Percentiles rank a stretch among this genome's conserved stretches.
phyloP scores from a whole-genome alignment of 2,888 invertebrate species.

The Byasa hedistus region DNA sequence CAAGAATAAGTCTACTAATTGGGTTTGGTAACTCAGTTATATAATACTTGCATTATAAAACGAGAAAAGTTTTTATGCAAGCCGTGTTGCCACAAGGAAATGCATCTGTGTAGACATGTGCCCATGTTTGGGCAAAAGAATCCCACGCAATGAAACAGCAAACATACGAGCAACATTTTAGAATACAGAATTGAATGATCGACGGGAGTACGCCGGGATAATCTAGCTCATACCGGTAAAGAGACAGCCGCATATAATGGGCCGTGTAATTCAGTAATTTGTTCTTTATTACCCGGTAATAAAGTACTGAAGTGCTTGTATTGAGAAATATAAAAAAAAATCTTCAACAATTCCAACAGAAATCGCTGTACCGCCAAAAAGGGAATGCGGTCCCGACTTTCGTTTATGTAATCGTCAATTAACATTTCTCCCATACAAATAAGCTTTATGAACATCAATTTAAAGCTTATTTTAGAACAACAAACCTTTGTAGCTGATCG shows the following conservation, averaged over 20 bases:
- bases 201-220: slow-evolving; percentile 46
- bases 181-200: slow-evolving; percentile 40
- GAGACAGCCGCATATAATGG: slow-evolving; percentile 6
- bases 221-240: slow-evolving; percentile 53
- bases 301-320: slow-evolving; percentile 38
- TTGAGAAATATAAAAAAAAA: slow-evolving; percentile 20
- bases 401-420: slow-evolving; percentile 32
- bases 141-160: slow-evolving; percentile 34
- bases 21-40: slow-evolving; percentile 12
- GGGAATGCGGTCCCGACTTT: slow-evolving; percentile 32
- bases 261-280: slow-evolving; percentile 12
- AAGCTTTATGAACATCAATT: background rate
- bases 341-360: slow-evolving; percentile 33
- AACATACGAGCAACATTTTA: slow-evolving; percentile 39
- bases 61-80: slow-evolving; percentile 7
- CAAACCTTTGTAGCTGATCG: slow-evolving; percentile 11
- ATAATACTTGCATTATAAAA: slow-evolving; percentile 5
- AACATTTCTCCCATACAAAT: slow-evolving; percentile 22
- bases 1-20: too few species aligned
- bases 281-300: slow-evolving; percentile 28
- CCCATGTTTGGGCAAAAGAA: slow-evolving; percentile 21
- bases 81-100: slow-evolving; percentile 17
- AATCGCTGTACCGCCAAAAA: slow-evolving; percentile 35
- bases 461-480: slow-evolving; percentile 24
- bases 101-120: slow-evolving; percentile 11